These are phyloP conservation scores for Neomonachus schauinslandi DNA, from an alignment of 2,113 vertebrate genomes.

Conservation along the genomic window DNA sequence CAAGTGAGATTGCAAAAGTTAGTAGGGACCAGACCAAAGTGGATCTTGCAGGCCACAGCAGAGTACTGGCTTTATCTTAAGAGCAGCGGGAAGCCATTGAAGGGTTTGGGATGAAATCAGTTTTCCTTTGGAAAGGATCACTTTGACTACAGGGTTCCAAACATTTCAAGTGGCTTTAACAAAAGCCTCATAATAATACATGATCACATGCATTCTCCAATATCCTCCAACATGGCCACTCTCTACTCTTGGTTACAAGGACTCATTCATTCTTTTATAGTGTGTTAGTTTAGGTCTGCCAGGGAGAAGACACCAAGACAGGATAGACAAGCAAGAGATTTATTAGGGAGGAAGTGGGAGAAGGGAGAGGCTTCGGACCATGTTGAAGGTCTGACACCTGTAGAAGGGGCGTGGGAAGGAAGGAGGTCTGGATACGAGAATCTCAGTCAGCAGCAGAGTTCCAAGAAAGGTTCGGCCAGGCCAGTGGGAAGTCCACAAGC, in stretches of 20 bases:
- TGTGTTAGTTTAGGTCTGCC: neutral
- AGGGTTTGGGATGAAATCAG: neutral
- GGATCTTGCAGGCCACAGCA: neutral
- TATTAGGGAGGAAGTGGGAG: neutral
- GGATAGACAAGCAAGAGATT: neutral
- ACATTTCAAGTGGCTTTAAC: conserved; percentile 37
- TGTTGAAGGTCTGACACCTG: neutral
- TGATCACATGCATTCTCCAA: neutral
- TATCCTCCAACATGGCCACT: neutral
- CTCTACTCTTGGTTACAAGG: neutral
- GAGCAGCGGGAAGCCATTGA: neutral
- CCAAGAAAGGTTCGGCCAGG: conserved; percentile 1
- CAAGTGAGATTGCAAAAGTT: neutral
- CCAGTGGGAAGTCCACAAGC: neutral
- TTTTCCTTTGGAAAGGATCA: conserved; percentile 30
- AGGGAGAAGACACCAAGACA: neutral
- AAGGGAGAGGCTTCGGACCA: neutral
- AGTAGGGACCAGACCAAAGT: neutral
- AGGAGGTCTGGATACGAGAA: neutral
- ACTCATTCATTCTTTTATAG: neutral
- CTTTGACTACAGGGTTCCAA: neutral
- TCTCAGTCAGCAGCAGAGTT: neutral
- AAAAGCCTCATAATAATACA: conserved; percentile 21
- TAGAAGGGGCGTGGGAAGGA: neutral
- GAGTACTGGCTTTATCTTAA: neutral